A percentile compares a stretch with the other conserved stretches of the same genome.
These are phyloP conservation scores for Morbakka virulenta DNA, from an alignment of 30 jellyfish, hydroid and myxozoan species.

Conservation along the genomic window DNA sequence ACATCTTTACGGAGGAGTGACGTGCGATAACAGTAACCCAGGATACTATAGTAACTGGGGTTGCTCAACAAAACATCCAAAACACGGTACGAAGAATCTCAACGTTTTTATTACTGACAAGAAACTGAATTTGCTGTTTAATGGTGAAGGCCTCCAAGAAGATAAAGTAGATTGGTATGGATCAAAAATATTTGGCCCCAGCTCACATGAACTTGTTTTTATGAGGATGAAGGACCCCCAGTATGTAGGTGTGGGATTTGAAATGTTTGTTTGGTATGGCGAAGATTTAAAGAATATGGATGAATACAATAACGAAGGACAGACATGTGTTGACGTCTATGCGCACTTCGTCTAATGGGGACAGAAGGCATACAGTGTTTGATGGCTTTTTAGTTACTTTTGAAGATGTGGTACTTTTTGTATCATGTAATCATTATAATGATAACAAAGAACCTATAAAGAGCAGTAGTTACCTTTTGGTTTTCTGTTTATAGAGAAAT, in stretches of 20 bases:
- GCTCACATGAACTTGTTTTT: conserved; percentile 51
- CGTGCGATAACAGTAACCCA: conserved; percentile 26
- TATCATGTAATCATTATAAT: no score
- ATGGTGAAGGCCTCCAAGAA: conserved; percentile 61
- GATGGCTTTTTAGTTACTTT: no score
- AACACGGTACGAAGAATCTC: conserved; percentile 14
- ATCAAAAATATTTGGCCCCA: conserved; percentile 32
- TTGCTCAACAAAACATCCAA: conserved; percentile 31
- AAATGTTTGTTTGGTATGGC: conserved; percentile 57
- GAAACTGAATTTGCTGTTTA: conserved; percentile 12
- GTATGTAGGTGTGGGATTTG: conserved; percentile 26
- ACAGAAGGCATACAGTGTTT: no score
- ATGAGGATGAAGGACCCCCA: conserved; percentile 70
- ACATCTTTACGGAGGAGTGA: conserved; percentile 53
- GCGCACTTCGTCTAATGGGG: conserved; percentile 48
- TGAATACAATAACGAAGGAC: conserved; percentile 53
- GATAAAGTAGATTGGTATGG: conserved; percentile 50
- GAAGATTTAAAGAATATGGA: conserved; percentile 55
- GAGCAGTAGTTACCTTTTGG: no score
- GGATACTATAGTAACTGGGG: conserved; percentile 60
- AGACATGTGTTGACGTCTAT: conserved; percentile 65
- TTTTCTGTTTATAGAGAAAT: no score
- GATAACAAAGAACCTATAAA: no score
- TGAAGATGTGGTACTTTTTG: no score
- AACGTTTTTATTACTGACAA: conserved; percentile 48